phyloP scores from a whole-genome alignment of 2,113 vertebrate genomes.

The Actenoides hombroni region DNA sequence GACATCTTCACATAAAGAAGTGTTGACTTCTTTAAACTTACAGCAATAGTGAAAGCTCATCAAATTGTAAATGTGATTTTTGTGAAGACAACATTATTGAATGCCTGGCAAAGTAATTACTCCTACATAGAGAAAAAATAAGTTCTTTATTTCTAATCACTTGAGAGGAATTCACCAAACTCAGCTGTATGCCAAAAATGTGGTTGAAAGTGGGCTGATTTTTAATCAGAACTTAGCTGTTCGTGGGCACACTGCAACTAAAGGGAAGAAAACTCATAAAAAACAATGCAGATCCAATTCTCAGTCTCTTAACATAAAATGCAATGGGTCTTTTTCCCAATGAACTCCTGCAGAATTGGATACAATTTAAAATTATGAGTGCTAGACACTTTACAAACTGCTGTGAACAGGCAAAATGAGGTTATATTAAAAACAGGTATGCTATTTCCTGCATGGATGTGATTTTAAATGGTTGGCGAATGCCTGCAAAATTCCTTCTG shows the following conservation, averaged over 20 bases:
- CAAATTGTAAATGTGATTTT: conserved; percentile 14
- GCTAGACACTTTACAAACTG: background rate
- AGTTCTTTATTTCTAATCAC: conserved; percentile 8
- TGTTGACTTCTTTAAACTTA: conserved; percentile 15
- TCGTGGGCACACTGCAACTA: background rate
- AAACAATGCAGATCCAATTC: background rate
- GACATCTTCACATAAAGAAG: background rate
- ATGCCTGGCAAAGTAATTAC: conserved; percentile 51
- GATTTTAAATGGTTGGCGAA: background rate
- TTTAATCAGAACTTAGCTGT: background rate
- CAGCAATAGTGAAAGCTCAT: conserved; percentile 2
- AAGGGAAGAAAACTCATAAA: background rate
- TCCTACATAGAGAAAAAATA: conserved; percentile 38
- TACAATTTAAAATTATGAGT: background rate
- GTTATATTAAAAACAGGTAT: background rate
- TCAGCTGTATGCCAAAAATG: background rate
- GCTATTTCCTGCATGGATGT: background rate
- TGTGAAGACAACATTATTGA: conserved; percentile 32
- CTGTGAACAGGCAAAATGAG: background rate
- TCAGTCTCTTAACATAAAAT: background rate
- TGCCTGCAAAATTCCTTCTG: background rate
- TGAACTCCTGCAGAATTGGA: background rate
- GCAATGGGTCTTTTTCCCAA: background rate
- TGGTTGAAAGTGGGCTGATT: background rate
- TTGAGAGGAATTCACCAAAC: conserved; percentile 23